Evolutionary conservation across 2,113 vertebrate genomes (phyloP), one percentile per base, ranked within the genome.

Genomic region (Corvus hawaiiensis): DNA sequence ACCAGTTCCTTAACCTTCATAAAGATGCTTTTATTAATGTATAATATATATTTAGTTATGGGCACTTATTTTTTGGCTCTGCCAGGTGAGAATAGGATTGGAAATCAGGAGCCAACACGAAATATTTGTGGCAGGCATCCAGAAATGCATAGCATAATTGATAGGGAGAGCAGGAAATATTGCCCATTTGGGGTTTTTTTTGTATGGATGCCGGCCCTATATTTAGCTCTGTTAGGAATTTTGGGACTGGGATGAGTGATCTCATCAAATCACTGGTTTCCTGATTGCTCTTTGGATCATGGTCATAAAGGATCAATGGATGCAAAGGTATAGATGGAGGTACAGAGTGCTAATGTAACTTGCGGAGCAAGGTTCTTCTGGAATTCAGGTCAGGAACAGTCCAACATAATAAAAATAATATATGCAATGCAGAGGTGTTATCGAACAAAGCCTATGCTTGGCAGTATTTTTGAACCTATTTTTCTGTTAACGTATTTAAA

Each of bases 401-500:
- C 69, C 61, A 94, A 66, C 43, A 35, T 8, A 59, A 76, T 89
- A 92, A 96, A 96, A 94, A 66, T 52, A 93, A 96, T 66, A 54
- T 39, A 85, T 62, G 67, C 37, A 82, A 55, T 75, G 71, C 66
- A 84, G 77, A 23, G 28, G 37, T 93, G 85, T 62, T 73, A 55
- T 4, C 80, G 69, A 87, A 91, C 74, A 44, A 84, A 90, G n/a
- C 41, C 80, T 77, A 2, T 3, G 17, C 64, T 64, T 88, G 86
- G 89, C 86, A 96, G 80, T 79, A 69, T 56, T 94, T 94, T 79
- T 73, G 11, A 74, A 67, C 15, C 23, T 77, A 58, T 85, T 94
- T 94, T 92, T 93, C 92, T 78, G 72, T 59, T 94, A 94, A 68
- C 4, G 6, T 77, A 80, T 80, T 94, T 87, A 88, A 88, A 93